Evolutionary conservation across 2,797 vertebrate species (phyloP).

Genomic region (Rhynchotus rufescens): DNA sequence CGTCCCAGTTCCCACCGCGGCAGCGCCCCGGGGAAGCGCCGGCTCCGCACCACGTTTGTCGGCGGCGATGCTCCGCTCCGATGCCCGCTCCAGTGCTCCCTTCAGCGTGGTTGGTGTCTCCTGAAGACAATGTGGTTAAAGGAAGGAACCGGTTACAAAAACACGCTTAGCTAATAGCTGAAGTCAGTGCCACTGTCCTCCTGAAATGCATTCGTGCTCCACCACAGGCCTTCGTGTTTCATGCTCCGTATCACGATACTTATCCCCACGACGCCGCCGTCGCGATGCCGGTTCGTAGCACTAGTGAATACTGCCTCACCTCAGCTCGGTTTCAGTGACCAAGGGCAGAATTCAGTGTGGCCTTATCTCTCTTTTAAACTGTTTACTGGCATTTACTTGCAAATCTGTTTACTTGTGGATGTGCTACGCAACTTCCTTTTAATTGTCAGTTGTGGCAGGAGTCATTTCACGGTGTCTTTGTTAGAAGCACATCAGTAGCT

Average conservation of each 20-base stretch:
- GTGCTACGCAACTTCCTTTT: slow-evolving; percentile 42
- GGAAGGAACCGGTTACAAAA: slow-evolving; percentile 50
- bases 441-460: slow-evolving; percentile 34
- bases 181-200: slow-evolving; percentile 45
- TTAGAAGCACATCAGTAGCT: slow-evolving; percentile 40
- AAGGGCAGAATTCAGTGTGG: slow-evolving; percentile 83
- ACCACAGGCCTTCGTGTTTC: slow-evolving; percentile 57
- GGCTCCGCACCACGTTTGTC: neutral
- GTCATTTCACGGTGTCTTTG: slow-evolving; percentile 59
- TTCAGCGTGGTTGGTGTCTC: neutral
- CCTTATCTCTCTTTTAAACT: slow-evolving; percentile 81
- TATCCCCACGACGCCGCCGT: neutral
- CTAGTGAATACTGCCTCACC: slow-evolving; percentile 73
- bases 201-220: slow-evolving; percentile 43
- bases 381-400: slow-evolving; percentile 77
- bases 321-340: slow-evolving; percentile 72
- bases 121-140: slow-evolving; percentile 31
- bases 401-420: slow-evolving; percentile 67
- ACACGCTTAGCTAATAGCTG: neutral
- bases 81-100: neutral
- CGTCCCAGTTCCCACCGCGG: neutral
- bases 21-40: neutral
- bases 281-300: slow-evolving; percentile 28
- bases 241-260: neutral
- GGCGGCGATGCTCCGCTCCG: neutral